These are phyloP conservation scores for Machimus atricapillus DNA, from an alignment of 2,888 invertebrate species.

Conservation along the genomic window DNA sequence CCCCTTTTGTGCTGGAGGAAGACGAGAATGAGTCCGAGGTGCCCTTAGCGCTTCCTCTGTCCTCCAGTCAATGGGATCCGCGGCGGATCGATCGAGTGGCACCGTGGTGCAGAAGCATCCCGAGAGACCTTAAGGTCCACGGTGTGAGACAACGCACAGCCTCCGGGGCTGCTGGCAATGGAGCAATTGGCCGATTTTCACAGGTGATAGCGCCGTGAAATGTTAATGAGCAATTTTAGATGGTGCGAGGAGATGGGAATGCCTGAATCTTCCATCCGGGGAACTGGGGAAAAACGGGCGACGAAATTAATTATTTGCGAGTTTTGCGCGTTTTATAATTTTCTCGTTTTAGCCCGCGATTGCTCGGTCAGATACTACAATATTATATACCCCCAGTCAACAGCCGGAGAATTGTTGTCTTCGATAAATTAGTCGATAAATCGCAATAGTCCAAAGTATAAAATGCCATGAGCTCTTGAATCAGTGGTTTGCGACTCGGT, in stretches of 20 bases:
- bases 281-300: neutral
- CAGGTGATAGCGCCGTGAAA: constrained; percentile 63
- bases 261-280: neutral
- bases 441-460: neutral
- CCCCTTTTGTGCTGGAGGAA: neutral
- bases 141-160: neutral
- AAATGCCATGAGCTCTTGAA: neutral
- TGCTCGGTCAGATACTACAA: neutral
- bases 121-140: neutral
- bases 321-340: constrained; percentile 39
- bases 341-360: constrained; percentile 17
- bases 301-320: constrained; percentile 36
- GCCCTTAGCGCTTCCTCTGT: neutral
- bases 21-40: neutral
- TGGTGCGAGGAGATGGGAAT: constrained; percentile 61
- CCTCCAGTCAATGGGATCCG: constrained; percentile 25
- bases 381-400: neutral
- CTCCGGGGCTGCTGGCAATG: neutral
- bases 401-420: neutral
- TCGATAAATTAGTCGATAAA: constrained; percentile 25
- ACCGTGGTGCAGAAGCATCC: neutral
- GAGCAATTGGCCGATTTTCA: constrained; percentile 57
- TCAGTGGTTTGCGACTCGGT: neutral
- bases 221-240: constrained; percentile 64
- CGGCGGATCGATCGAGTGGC: constrained; percentile 35